These are phyloP conservation scores for Ictidomys tridecemlineatus DNA, from an alignment of 2,113 vertebrate genomes.

Conservation along the genomic window DNA sequence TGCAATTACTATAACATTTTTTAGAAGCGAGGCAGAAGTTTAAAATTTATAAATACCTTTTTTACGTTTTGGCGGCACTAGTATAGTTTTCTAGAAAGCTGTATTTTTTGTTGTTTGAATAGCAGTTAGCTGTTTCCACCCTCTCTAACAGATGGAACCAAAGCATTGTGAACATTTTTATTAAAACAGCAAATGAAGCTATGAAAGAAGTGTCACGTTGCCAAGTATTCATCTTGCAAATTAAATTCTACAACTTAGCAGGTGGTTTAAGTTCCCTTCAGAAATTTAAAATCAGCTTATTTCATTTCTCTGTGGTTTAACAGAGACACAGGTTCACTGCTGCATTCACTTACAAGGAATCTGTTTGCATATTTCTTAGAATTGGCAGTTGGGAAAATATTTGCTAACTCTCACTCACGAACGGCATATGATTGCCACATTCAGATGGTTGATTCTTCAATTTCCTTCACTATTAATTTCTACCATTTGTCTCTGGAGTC, in stretches of 20 bases:
- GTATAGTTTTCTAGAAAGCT: conserved; percentile 87
- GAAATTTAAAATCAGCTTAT: conserved; percentile 86
- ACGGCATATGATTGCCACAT: conserved; percentile 55
- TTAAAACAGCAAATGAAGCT: conserved; percentile 90
- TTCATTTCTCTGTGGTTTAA: conserved; percentile 76
- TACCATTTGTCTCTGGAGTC: conserved; percentile 56
- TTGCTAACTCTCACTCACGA: conserved; percentile 78
- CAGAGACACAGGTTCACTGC: conserved; percentile 74
- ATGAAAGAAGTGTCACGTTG: conserved; percentile 89
- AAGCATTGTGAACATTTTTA: conserved; percentile 88
- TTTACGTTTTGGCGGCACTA: conserved; percentile 85
- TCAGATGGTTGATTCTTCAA: conserved; percentile 68
- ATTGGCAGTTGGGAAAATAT: conserved; percentile 81
- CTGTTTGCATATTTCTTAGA: conserved; percentile 72
- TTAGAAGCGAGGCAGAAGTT: conserved; percentile 71
- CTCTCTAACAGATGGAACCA: conserved; percentile 89
- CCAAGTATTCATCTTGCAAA: conserved; percentile 89
- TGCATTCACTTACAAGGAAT: conserved; percentile 64
- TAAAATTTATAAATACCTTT: conserved; percentile 87
- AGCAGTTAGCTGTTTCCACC: conserved; percentile 87
- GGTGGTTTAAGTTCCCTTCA: conserved; percentile 85
- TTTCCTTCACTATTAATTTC: conserved; percentile 59
- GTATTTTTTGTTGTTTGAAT: conserved; percentile 89
- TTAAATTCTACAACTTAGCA: conserved; percentile 89
- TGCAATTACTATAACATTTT: conserved; percentile 84